phyloP scores from a whole-genome alignment of 2,888 invertebrate genomes.

The Cephonodes hylas region DNA sequence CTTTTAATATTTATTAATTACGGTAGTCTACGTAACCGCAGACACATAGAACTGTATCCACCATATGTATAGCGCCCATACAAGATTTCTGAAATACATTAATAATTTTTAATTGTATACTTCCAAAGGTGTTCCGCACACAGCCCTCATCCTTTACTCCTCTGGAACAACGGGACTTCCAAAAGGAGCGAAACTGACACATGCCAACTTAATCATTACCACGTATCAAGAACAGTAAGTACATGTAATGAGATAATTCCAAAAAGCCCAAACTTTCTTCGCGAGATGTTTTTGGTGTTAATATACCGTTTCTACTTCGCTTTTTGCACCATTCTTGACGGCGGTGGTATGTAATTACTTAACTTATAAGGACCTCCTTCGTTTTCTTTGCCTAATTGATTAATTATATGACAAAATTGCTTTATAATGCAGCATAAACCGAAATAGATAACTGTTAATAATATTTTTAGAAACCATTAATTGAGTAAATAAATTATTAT shows the following conservation, averaged over 20 bases:
- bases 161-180: slow-evolving; percentile 49
- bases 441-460: not conserved
- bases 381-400: not conserved
- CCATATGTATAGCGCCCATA: too few species aligned
- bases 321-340: not conserved
- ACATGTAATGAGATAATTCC: slow-evolving; percentile 1
- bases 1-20: too few species aligned
- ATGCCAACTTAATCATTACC: slow-evolving; percentile 42
- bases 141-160: slow-evolving; percentile 46
- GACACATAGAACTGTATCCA: too few species aligned
- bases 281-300: not conserved
- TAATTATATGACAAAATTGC: not conserved
- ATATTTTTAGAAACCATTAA: too few species aligned
- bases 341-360: not conserved
- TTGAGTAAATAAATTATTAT: too few species aligned
- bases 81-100: too few species aligned
- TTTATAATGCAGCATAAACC: not conserved
- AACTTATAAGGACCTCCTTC: not conserved
- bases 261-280: not conserved
- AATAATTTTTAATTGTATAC: too few species aligned
- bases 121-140: slow-evolving; percentile 16
- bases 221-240: slow-evolving; percentile 43
- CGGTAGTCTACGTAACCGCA: too few species aligned
- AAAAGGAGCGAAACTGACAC: slow-evolving; percentile 45
- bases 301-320: not conserved